A percentile compares a stretch with the other conserved stretches of the same genome.
Conservation (phyloP, 2,113 vertebrate genomes). For the Phaethornis superciliosus region DNA sequence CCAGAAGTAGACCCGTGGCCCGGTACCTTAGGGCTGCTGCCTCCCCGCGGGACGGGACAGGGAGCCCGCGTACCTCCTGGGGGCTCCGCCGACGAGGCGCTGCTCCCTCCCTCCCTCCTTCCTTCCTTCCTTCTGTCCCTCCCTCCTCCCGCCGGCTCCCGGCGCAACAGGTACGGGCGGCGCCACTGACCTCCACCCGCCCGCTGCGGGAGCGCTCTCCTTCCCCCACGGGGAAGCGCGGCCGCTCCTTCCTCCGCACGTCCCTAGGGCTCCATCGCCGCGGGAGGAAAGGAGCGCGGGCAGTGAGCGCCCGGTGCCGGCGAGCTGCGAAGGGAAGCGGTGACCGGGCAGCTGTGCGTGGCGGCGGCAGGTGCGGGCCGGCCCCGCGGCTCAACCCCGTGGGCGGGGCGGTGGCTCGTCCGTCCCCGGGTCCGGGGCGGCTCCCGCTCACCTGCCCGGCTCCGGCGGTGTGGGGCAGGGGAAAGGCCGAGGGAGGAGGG, state of each 20-base stretch:
- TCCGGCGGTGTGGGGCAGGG: not conserved
- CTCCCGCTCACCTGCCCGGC: not conserved
- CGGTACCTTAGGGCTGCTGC: not conserved
- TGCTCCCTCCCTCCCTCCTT: not conserved
- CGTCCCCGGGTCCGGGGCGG: not conserved
- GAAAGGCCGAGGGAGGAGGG: not conserved
- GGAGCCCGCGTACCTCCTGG: not conserved
- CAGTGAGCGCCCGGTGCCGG: not conserved
- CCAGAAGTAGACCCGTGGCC: not conserved
- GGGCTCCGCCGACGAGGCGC: not conserved
- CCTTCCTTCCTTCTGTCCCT: too few relatives aligned
- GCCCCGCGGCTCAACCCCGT: not conserved
- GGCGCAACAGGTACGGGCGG: slow-evolving; percentile 2
- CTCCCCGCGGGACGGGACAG: not conserved
- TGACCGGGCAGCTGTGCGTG: not conserved
- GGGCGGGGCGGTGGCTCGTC: not conserved
- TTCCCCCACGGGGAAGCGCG: not conserved
- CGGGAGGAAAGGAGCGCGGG: not conserved
- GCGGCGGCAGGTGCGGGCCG: not conserved
- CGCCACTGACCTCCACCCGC: not conserved
- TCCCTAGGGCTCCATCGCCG: not conserved
- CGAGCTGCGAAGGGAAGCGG: not conserved
- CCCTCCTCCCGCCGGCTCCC: not conserved
- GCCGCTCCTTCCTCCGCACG: not conserved
- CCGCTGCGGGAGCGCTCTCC: not conserved